Percentiles rank a stretch among this genome's conserved stretches.
phyloP scores from a whole-genome alignment of 2,888 invertebrate genomes.

The Hetaerina titia region DNA sequence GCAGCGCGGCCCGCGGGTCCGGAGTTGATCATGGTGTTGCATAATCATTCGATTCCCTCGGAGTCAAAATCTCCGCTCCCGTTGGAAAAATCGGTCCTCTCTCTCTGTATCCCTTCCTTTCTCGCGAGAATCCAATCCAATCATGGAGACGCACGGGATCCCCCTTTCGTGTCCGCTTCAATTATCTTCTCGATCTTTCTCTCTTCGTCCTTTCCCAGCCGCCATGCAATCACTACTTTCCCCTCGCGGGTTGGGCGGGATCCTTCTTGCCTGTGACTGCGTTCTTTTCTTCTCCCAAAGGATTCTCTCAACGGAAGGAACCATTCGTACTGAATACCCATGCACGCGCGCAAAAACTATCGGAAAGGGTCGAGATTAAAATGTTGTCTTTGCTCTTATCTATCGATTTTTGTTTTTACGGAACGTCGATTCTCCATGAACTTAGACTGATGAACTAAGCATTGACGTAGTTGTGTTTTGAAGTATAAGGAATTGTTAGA shows the following conservation, averaged over 20 bases:
- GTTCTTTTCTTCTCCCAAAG: neutral
- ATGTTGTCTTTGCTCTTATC: too few species aligned
- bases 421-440: too few species aligned
- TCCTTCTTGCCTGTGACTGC: neutral
- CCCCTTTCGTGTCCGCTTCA: conserved; percentile 9
- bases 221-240: neutral
- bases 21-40: neutral
- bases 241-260: neutral
- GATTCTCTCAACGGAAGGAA: neutral
- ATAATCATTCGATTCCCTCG: neutral
- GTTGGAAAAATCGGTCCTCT: neutral
- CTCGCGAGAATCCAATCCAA: conserved; percentile 4
- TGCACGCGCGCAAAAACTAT: neutral
- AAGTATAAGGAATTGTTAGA: neutral
- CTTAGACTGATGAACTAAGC: too few species aligned
- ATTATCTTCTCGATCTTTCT: conserved; percentile 16
- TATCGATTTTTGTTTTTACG: too few species aligned
- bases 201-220: neutral
- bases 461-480: too few species aligned
- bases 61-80: neutral
- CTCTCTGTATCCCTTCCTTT: neutral
- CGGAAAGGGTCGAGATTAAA: neutral
- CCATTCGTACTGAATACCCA: neutral
- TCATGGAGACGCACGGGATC: neutral
- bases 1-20: neutral